Evolutionary conservation across 2,797 vertebrate genomes (phyloP).

Genomic region (Halcyon leucocephala): DNA sequence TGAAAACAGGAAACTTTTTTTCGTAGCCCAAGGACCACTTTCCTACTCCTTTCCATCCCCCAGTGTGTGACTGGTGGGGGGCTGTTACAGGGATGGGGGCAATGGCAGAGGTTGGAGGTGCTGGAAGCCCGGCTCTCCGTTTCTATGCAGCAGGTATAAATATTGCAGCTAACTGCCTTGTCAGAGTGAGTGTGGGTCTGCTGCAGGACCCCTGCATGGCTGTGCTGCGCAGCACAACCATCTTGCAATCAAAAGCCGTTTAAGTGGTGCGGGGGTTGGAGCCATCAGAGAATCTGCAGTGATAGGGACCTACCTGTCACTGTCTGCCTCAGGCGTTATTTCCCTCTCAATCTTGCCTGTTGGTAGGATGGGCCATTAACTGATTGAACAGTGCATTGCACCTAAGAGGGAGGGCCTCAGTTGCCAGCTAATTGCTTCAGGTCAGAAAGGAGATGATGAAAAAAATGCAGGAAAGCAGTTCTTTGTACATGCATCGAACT

Average conservation of each 20-base stretch:
- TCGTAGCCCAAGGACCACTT: neutral
- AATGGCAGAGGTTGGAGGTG: neutral
- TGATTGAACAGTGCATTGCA: neutral
- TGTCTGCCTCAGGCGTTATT: neutral
- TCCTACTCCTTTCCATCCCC: neutral
- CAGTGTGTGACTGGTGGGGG: rapidly evolving
- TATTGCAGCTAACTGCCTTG: neutral
- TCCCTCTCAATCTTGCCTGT: neutral
- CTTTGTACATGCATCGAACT: rapidly evolving
- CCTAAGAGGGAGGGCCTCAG: neutral
- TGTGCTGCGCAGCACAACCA: neutral
- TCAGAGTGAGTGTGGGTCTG: rapidly evolving
- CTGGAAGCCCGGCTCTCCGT: neutral
- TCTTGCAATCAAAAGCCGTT: neutral
- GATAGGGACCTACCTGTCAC: neutral
- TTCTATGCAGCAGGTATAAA: neutral
- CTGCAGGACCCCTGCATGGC: neutral
- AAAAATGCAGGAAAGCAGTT: neutral
- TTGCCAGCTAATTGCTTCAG: neutral
- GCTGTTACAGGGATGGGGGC: neutral
- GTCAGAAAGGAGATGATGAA: neutral
- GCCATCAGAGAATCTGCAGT: neutral
- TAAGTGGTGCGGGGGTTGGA: neutral
- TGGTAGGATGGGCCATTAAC: neutral
- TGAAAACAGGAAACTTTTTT: neutral